Conservation (phyloP, 2,888 invertebrate species). For the Biston stratarius region DNA sequence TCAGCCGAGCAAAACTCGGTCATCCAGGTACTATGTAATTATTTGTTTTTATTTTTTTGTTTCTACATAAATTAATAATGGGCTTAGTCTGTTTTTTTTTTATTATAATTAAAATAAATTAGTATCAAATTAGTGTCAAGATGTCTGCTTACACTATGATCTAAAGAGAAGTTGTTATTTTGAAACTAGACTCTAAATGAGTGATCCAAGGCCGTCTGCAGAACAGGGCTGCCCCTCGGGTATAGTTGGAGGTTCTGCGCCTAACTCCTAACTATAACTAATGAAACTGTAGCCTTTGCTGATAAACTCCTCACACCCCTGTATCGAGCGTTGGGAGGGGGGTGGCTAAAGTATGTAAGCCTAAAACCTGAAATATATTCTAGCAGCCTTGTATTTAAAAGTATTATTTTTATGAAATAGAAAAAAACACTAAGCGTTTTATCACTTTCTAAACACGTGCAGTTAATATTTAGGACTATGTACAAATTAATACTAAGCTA, state of each 20-base stretch:
- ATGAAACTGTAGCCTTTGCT: conserved; percentile 39
- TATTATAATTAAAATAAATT: too few relatives aligned
- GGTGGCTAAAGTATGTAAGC: conserved; percentile 4
- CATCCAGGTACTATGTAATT: too few relatives aligned
- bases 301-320: conserved; percentile 31
- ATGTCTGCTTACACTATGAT: conserved; percentile 10
- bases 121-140: not conserved
- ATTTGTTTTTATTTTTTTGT: too few relatives aligned
- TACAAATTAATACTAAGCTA: too few relatives aligned
- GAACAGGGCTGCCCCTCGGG: conserved; percentile 57
- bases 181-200: conserved; percentile 28
- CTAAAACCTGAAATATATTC: not conserved
- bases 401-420: too few relatives aligned
- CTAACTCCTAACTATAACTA: conserved; percentile 55
- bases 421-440: too few relatives aligned
- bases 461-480: too few relatives aligned
- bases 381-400: not conserved
- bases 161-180: conserved; percentile 27
- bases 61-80: too few relatives aligned
- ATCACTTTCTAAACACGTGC: too few relatives aligned
- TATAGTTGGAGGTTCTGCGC: conserved; percentile 56
- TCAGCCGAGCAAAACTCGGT: too few relatives aligned
- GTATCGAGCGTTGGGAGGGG: conserved; percentile 3
- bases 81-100: too few relatives aligned
- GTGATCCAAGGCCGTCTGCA: conserved; percentile 19